Percentiles rank a stretch among this genome's conserved stretches.
These are phyloP conservation scores for Meganola albula DNA, from an alignment of 2,888 invertebrate species.

Conservation along the genomic window DNA sequence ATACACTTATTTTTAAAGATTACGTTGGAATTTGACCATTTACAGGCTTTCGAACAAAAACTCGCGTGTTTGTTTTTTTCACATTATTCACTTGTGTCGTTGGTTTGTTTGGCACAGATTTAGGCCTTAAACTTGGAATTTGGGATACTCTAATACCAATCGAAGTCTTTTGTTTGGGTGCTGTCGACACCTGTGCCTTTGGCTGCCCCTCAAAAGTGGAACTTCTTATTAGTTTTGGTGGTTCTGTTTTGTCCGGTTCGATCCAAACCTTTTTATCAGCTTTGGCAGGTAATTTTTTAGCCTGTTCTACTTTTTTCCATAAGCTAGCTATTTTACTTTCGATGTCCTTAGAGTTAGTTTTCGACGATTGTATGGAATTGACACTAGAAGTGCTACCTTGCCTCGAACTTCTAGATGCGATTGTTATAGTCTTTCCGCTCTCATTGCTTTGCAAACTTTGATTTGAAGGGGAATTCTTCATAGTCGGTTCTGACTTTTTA, in stretches of 20 bases:
- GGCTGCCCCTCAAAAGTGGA: constrained; percentile 81
- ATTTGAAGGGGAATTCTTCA: constrained; percentile 74
- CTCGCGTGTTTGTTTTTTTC: constrained; percentile 45
- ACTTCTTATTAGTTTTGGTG: constrained; percentile 75
- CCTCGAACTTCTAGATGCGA: constrained; percentile 51
- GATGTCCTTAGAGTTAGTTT: constrained; percentile 78
- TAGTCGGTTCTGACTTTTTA: constrained; percentile 43
- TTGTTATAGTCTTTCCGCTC: constrained; percentile 62
- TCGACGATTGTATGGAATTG: constrained; percentile 78
- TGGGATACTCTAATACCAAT: constrained; percentile 67
- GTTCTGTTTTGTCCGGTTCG: constrained; percentile 54
- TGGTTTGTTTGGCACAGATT: constrained; percentile 39
- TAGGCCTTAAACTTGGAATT: constrained; percentile 61
- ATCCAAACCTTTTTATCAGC: constrained; percentile 81
- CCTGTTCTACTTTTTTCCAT: constrained; percentile 87
- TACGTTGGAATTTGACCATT: constrained; percentile 48
- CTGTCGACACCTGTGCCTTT: constrained; percentile 47
- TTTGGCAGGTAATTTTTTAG: constrained; percentile 77
- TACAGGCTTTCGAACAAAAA: constrained; percentile 50
- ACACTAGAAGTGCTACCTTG: constrained; percentile 77
- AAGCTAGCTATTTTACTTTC: constrained; percentile 88
- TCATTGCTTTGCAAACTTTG: constrained; percentile 77
- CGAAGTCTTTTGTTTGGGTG: constrained; percentile 69
- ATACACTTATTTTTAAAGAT: constrained; percentile 10
- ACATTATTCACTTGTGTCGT: constrained; percentile 29